Evolutionary conservation across 1,140 invertebrate species (phyloP), one percentile per base, ranked within the genome.

Genomic region (Gryllus bimaculatus): DNA sequence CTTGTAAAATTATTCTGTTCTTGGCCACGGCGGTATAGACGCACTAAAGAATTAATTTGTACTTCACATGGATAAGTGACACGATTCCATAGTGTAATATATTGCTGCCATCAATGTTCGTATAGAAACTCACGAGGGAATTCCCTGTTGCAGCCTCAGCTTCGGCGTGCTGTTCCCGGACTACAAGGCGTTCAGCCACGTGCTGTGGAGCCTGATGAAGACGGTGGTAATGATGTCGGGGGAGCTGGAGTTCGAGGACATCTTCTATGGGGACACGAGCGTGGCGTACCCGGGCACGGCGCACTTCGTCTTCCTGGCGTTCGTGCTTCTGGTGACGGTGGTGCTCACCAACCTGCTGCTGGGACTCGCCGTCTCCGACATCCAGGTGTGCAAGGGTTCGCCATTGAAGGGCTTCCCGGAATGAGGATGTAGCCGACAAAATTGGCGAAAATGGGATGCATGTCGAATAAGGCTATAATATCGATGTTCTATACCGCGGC

Each of bases 151-250:
- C 54, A 91, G 91, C 0, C 83, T 95, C 8, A 91, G 91, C 47
- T 94, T 95, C 82, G 92, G 91, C 20, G 92, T 95, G 15, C 85
- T 95, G 8, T 94, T 95, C 83, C 90, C 91, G 21, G 92, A 93
- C 80, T 93, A 93, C 82, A 88, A 89, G 8, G 89, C 93, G 0
- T 94, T 94, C 83, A 85, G 85, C 73, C 87, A 90, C 81, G 87
- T 92, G 3, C 84, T 88, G 0, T 85, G 90, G 78, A 89, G 89
- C 0, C 82, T 95, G 0, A 84, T 95, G 0, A 96, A 95, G 86
- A 93, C 93, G 0, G 90, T 95, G 7, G 92, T 95, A 74, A 95
- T 96, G 94, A 95, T 96, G 93, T 93, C 93, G 0, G 94, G 94
- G 0, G 93, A 96, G 83, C 85, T 96, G 48, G 94, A 95, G 84